Percentiles rank a stretch among this genome's conserved stretches.
These are phyloP conservation scores for Ruditapes philippinarum DNA, from an alignment of 1,140 invertebrate genomes.

Conservation along the genomic window DNA sequence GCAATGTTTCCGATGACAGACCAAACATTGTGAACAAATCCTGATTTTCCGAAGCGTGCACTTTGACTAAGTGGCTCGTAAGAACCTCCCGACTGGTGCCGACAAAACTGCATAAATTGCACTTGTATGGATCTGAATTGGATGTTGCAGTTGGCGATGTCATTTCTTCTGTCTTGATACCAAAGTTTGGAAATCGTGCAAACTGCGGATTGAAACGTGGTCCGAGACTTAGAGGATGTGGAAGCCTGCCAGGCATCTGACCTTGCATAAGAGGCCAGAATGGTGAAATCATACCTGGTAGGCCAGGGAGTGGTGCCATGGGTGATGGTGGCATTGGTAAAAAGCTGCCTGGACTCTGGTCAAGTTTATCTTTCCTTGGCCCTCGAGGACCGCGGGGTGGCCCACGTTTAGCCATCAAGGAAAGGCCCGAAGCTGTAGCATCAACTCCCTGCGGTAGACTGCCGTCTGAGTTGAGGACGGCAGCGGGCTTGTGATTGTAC, in stretches of 20 bases:
- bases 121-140: slow-evolving; percentile 78
- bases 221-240: slow-evolving; percentile 74
- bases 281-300: slow-evolving; percentile 76
- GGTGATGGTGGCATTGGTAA: slow-evolving; percentile 68
- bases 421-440: slow-evolving; percentile 80
- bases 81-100: slow-evolving; percentile 84
- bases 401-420: slow-evolving; percentile 82
- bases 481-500: slow-evolving; percentile 92
- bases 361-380: slow-evolving; percentile 81
- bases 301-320: slow-evolving; percentile 62
- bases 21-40: slow-evolving; percentile 84
- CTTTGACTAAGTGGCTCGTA: slow-evolving; percentile 85
- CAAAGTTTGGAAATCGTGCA: slow-evolving; percentile 31
- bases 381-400: slow-evolving; percentile 85
- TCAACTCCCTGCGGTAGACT: slow-evolving; percentile 84
- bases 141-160: slow-evolving; percentile 2
- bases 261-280: slow-evolving; percentile 82
- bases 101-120: slow-evolving; percentile 86
- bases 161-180: slow-evolving; percentile 51
- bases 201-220: slow-evolving; percentile 60
- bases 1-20: slow-evolving; percentile 80
- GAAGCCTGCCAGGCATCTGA: slow-evolving; percentile 73
- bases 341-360: slow-evolving; percentile 60
- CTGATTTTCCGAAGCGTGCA: slow-evolving; percentile 86
- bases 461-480: slow-evolving; percentile 86